Percentiles rank a stretch among this genome's conserved stretches.
Evolutionary conservation across 2,888 invertebrate genomes (phyloP).

Genomic region (Nomada ferruginata): DNA sequence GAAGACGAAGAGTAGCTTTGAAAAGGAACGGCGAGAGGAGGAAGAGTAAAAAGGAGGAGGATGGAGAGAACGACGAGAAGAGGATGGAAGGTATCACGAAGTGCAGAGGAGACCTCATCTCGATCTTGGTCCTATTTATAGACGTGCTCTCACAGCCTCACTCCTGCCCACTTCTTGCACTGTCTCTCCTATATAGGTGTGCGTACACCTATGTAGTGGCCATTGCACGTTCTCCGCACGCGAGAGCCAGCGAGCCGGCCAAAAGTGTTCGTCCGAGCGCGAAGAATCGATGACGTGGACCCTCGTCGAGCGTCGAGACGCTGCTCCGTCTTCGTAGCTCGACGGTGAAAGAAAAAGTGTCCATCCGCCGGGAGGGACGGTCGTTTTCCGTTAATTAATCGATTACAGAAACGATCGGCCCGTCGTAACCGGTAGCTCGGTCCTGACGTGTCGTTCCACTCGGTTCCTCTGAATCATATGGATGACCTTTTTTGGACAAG

Average conservation of each 20-base stretch:
- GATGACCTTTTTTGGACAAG: conserved; percentile 53
- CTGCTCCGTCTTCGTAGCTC: background rate
- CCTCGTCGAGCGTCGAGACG: conserved; percentile 41
- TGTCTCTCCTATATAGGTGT: conserved; percentile 76
- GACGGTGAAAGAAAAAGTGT: background rate
- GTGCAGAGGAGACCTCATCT: conserved; percentile 81
- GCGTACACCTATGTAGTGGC: conserved; percentile 61
- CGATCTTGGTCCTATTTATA: conserved; percentile 83
- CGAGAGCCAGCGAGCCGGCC: conserved; percentile 60
- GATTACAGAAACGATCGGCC: conserved; percentile 40
- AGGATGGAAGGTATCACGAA: conserved; percentile 74
- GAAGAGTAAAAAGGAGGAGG: conserved; percentile 36
- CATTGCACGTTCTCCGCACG: conserved; percentile 63
- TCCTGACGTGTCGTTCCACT: conserved; percentile 20
- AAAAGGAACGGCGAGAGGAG: conserved; percentile 39
- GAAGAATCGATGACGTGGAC: conserved; percentile 68
- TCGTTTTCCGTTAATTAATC: conserved; percentile 49
- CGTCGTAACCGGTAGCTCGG: conserved; percentile 27
- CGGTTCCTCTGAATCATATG: conserved; percentile 24
- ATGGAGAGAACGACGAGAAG: conserved; percentile 34
- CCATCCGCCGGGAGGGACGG: background rate
- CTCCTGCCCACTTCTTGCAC: conserved; percentile 81
- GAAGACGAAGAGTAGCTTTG: conserved; percentile 26
- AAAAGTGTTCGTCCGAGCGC: conserved; percentile 64
- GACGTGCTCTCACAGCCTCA: conserved; percentile 83